phyloP scores from a whole-genome alignment of 2,113 vertebrate species.

The Lasiurus cinereus region DNA sequence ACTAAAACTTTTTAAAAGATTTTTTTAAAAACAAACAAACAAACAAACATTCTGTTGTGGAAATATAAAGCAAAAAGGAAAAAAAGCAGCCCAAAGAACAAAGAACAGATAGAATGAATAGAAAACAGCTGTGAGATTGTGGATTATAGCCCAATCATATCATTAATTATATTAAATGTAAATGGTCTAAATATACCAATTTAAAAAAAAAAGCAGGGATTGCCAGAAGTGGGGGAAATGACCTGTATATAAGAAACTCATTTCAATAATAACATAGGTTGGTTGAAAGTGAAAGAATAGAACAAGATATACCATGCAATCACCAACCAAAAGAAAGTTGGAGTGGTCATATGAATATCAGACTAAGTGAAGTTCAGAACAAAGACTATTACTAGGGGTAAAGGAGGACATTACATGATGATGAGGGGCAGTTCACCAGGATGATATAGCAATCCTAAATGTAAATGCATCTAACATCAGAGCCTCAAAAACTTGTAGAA shows the following conservation, averaged over 20 bases:
- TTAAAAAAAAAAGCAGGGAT: not conserved
- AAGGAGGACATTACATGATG: not conserved
- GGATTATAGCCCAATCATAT: not conserved
- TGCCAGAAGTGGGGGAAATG: not conserved
- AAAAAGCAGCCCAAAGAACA: not conserved
- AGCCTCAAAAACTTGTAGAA: not conserved
- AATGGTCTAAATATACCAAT: not conserved
- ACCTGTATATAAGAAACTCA: not conserved
- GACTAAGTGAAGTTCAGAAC: conserved; percentile 24
- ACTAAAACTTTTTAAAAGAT: not conserved
- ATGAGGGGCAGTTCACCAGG: not conserved
- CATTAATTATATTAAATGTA: conserved; percentile 11
- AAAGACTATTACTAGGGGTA: not conserved
- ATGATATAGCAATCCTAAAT: not conserved
- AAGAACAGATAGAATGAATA: not conserved
- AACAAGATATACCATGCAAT: not conserved
- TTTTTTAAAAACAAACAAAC: not conserved
- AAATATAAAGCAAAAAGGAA: conserved; percentile 9
- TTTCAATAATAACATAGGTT: not conserved
- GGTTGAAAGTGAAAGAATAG: not conserved
- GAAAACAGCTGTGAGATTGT: conserved; percentile 17
- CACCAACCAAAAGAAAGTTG: not conserved
- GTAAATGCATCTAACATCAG: not conserved
- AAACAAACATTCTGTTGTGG: not conserved
- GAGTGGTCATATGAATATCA: not conserved